Conservation (phyloP, 1,140 invertebrate genomes). For the Campodea augens region DNA sequence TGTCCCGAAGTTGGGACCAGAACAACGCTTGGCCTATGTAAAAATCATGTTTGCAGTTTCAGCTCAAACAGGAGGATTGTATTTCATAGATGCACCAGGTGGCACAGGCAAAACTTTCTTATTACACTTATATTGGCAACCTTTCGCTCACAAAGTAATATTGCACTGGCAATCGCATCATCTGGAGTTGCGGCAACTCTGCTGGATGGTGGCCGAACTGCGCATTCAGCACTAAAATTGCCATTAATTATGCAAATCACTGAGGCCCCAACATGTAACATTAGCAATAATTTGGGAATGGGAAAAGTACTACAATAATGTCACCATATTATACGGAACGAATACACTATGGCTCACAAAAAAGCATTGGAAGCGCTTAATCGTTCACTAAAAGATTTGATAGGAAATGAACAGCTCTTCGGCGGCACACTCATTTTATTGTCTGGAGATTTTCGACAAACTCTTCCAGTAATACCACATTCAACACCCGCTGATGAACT, state of each 20-base stretch:
- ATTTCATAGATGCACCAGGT: constrained; percentile 7
- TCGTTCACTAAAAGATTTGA: too few relatives aligned
- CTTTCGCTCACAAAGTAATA: not conserved
- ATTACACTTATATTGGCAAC: not conserved
- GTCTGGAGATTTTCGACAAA: too few relatives aligned
- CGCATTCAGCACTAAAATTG: constrained; percentile 10
- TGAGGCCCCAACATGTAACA: constrained; percentile 14
- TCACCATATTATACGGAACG: too few relatives aligned
- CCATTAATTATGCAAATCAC: not conserved
- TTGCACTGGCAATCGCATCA: constrained; percentile 7
- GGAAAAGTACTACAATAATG: constrained; percentile 11
- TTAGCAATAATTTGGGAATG: constrained; percentile 11
- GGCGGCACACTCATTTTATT: too few relatives aligned
- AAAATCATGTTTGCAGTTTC: too few relatives aligned
- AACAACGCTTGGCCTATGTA: too few relatives aligned
- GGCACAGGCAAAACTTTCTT: constrained; percentile 9
- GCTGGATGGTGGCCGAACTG: constrained; percentile 9
- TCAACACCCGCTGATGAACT: too few relatives aligned
- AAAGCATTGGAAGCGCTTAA: too few relatives aligned
- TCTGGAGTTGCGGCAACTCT: constrained; percentile 13
- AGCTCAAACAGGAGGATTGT: not conserved
- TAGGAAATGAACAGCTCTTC: too few relatives aligned
- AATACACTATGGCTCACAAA: too few relatives aligned
- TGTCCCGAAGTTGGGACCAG: too few relatives aligned
- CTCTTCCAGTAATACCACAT: too few relatives aligned